These are phyloP conservation scores for Todiramphus saurophagus DNA, from an alignment of 2,113 vertebrate genomes.

Conservation along the genomic window DNA sequence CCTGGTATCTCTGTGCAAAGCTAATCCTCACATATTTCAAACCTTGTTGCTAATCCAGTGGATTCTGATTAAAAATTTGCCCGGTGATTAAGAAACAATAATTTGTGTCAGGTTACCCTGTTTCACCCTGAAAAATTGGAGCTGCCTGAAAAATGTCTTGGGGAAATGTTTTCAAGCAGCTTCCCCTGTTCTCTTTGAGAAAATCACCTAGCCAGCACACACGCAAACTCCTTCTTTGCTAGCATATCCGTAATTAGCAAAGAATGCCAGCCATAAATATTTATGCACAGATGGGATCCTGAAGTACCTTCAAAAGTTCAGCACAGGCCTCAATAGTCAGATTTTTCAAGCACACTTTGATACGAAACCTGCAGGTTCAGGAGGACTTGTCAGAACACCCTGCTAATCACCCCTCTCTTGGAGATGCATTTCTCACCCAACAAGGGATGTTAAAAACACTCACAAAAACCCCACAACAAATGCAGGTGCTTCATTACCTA, in stretches of 20 bases:
- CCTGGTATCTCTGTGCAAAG: neutral
- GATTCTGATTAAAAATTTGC: neutral
- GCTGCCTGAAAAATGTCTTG: neutral
- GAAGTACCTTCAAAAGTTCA: neutral
- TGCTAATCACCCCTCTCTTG: neutral
- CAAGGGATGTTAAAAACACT: neutral
- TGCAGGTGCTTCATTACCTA: conserved; percentile 6
- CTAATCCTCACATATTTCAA: neutral
- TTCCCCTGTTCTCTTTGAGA: neutral
- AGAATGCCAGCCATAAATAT: conserved; percentile 25
- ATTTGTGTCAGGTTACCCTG: neutral
- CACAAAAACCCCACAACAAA: neutral
- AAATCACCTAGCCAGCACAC: neutral
- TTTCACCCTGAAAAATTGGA: neutral
- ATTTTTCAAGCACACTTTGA: neutral
- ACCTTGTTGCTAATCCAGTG: neutral
- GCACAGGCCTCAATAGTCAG: neutral
- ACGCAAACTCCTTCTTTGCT: neutral
- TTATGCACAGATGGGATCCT: conserved; percentile 7
- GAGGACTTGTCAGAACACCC: conserved; percentile 39
- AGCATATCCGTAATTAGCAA: neutral
- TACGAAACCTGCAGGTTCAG: neutral
- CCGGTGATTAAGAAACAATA: neutral
- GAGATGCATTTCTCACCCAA: neutral
- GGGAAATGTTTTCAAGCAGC: conserved; percentile 3